Evolutionary conservation across 2,888 invertebrate genomes (phyloP).

Genomic region (Phyllotreta cruciferae): DNA sequence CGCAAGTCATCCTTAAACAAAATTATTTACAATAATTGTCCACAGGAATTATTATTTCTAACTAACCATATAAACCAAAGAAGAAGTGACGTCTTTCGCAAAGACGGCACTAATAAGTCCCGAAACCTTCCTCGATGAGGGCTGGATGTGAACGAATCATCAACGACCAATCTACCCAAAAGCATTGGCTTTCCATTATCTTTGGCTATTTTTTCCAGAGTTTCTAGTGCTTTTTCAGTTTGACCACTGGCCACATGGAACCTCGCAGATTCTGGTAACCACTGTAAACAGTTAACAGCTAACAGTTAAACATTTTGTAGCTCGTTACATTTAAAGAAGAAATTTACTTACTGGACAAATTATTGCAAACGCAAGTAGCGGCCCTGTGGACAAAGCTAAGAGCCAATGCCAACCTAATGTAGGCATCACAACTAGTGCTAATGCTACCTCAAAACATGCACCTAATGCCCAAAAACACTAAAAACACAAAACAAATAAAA

Average conservation of each 20-base stretch:
- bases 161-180: conserved; percentile 82
- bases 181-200: conserved; percentile 92
- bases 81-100: conserved; percentile 82
- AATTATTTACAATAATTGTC: neutral
- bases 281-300: conserved; percentile 63
- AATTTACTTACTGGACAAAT: conserved; percentile 75
- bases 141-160: conserved; percentile 68
- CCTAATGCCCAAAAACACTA: conserved; percentile 97
- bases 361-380: conserved; percentile 81
- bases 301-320: neutral
- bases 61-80: conserved; percentile 92
- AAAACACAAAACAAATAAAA: conserved; percentile 30
- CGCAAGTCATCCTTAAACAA: conserved; percentile 81
- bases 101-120: conserved; percentile 79
- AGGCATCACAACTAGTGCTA: conserved; percentile 91
- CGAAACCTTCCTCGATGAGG: conserved; percentile 72
- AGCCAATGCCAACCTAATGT: conserved; percentile 91
- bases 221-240: conserved; percentile 83
- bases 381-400: conserved; percentile 88
- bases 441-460: conserved; percentile 89
- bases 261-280: conserved; percentile 93
- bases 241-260: conserved; percentile 88
- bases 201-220: conserved; percentile 83
- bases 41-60: neutral
- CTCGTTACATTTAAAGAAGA: neutral